phyloP scores from a whole-genome alignment of 1,140 invertebrate species.

The Pteromalus puparum region DNA sequence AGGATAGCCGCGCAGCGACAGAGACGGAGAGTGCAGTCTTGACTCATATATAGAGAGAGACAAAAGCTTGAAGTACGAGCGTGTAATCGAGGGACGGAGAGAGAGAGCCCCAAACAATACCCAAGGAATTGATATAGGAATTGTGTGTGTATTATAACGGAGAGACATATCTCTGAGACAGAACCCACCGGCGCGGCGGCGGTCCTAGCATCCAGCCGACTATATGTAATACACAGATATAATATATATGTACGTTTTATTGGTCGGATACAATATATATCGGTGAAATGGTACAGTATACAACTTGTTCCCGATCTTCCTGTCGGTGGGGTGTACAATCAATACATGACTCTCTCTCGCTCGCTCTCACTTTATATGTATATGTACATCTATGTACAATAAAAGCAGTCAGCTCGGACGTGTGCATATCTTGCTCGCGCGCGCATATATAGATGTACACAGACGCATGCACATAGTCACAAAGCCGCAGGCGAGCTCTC shows the following conservation, averaged over 20 bases:
- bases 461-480: not conserved
- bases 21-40: not conserved
- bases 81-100: not conserved
- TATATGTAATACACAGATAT: not conserved
- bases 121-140: conserved; percentile 29
- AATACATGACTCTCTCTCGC: conserved; percentile 47
- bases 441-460: not conserved
- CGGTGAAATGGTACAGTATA: conserved; percentile 68
- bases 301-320: conserved; percentile 61
- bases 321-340: conserved; percentile 59
- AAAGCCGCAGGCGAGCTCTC: not conserved
- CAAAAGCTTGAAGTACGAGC: conserved; percentile 14
- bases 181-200: not conserved
- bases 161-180: not conserved
- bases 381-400: conserved; percentile 72
- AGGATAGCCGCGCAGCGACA: conserved; percentile 33
- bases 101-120: not conserved
- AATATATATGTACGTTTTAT: conserved; percentile 68
- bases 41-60: not conserved
- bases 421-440: not conserved
- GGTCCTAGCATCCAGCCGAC: not conserved
- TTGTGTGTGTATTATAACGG: conserved; percentile 24
- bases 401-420: conserved; percentile 1
- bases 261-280: conserved; percentile 68
- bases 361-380: conserved; percentile 28